Evolutionary conservation across 1,140 invertebrate species (phyloP).

Genomic region (Aricia agestis): DNA sequence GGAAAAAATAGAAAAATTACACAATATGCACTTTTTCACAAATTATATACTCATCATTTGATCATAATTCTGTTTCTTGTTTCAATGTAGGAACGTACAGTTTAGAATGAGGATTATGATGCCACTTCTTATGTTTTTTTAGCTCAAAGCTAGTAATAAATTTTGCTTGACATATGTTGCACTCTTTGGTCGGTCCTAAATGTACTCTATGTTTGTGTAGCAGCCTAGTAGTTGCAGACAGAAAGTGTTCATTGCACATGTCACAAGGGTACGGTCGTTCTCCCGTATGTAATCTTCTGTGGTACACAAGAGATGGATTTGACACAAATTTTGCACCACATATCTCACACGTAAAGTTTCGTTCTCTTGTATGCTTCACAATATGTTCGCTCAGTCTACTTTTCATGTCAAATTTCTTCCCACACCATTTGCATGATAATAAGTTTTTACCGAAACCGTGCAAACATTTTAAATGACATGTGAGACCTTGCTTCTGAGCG

Average conservation of each 20-base stretch:
- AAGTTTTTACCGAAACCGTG: conserved; percentile 51
- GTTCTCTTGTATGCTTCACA: conserved; percentile 56
- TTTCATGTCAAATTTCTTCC: conserved; percentile 54
- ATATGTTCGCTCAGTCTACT: conserved; percentile 51
- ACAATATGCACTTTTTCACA: no score
- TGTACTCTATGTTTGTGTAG: conserved; percentile 54
- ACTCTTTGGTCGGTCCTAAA: conserved; percentile 48
- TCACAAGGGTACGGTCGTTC: conserved; percentile 58
- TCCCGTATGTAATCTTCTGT: conserved; percentile 55
- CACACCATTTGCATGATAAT: conserved; percentile 50
- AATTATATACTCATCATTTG: no score
- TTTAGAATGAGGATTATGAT: conserved; percentile 54
- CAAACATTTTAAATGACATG: conserved; percentile 48
- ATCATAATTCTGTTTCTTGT: background rate
- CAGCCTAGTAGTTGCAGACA: conserved; percentile 57
- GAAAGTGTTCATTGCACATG: conserved; percentile 50
- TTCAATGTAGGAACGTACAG: conserved; percentile 34
- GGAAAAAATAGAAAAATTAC: no score
- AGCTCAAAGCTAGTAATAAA: conserved; percentile 41
- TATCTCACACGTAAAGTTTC: conserved; percentile 49
- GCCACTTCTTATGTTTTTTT: conserved; percentile 46
- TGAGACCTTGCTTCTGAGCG: conserved; percentile 43
- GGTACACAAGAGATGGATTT: conserved; percentile 47
- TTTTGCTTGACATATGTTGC: conserved; percentile 47
- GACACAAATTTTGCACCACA: conserved; percentile 57